Percentiles rank a stretch among this genome's conserved stretches.
Evolutionary conservation across 2,113 vertebrate genomes (phyloP).

Genomic region (Blennius ocellaris): DNA sequence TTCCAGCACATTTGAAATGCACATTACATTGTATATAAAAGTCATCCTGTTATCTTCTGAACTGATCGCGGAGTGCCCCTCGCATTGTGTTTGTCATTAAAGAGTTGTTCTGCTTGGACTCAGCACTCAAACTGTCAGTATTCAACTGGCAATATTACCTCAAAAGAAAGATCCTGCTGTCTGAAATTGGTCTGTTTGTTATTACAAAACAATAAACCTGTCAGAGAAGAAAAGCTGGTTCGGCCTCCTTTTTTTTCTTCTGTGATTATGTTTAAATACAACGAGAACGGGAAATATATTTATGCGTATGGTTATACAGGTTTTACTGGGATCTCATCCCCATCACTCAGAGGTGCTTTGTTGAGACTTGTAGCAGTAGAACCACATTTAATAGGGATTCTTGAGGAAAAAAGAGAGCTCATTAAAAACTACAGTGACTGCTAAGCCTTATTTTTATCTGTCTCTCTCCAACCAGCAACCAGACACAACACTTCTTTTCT

Average conservation of each 20-base stretch:
- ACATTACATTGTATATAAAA: constrained; percentile 32
- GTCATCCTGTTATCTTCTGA: constrained; percentile 3
- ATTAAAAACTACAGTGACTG: constrained; percentile 27
- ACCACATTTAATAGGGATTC: not conserved
- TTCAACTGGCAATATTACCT: constrained; percentile 48
- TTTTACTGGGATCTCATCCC: not conserved
- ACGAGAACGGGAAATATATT: not conserved
- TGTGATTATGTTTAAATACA: constrained; percentile 1
- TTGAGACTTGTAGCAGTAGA: not conserved
- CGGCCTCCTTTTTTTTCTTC: not conserved
- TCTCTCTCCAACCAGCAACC: constrained; percentile 17
- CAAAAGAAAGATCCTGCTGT: constrained; percentile 34
- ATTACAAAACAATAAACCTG: constrained; percentile 46
- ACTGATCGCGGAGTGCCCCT: constrained; percentile 26
- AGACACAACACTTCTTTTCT: constrained; percentile 14
- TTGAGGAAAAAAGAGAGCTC: constrained; percentile 1
- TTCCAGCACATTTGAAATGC: constrained; percentile 24
- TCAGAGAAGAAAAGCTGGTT: constrained; percentile 9
- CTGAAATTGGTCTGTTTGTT: constrained; percentile 17
- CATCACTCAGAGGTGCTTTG: not conserved
- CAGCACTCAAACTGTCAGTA: constrained; percentile 17
- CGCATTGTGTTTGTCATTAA: constrained; percentile 45
- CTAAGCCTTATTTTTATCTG: not conserved
- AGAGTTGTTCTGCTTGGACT: constrained; percentile 7
- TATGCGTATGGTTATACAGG: not conserved